Evolutionary conservation across 2,888 invertebrate species (phyloP).

Genomic region (Microdon myrmicae): DNA sequence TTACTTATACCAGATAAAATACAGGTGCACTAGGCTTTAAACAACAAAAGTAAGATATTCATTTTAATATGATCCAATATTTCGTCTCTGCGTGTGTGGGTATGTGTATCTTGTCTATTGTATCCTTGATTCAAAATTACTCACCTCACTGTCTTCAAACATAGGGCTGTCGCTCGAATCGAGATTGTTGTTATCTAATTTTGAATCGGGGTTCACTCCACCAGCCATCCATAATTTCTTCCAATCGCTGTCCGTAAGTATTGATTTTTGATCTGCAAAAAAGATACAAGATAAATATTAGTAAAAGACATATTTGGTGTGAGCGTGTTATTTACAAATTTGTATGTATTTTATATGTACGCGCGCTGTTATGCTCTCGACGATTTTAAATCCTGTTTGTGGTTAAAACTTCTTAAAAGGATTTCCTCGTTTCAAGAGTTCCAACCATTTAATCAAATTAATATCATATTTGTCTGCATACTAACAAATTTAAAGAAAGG

Average conservation of each 20-base stretch:
- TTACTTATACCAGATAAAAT: too few species aligned
- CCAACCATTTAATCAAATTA: too few species aligned
- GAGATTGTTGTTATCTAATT: conserved; percentile 65
- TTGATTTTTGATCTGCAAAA: conserved; percentile 67
- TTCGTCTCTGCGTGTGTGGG: not conserved
- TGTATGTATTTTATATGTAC: too few species aligned
- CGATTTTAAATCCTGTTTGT: too few species aligned
- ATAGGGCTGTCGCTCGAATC: conserved; percentile 67
- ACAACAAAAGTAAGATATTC: not conserved
- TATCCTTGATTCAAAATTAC: conserved; percentile 50
- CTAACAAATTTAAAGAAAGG: too few species aligned
- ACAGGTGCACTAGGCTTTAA: too few species aligned
- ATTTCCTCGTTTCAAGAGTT: too few species aligned
- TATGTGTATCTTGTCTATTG: conserved; percentile 3
- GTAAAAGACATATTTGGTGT: too few species aligned
- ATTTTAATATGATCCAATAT: not conserved
- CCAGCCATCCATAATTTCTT: conserved; percentile 67
- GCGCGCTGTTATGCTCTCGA: too few species aligned
- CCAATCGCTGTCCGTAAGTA: conserved; percentile 68
- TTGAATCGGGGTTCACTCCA: conserved; percentile 65
- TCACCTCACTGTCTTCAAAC: conserved; percentile 68
- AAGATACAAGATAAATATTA: conserved; percentile 38
- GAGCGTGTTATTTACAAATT: not conserved
- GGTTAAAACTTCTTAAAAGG: too few species aligned
- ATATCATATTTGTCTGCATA: too few species aligned